A percentile compares a stretch with the other conserved stretches of the same genome.
Evolutionary conservation across 2,113 vertebrate genomes (phyloP).

Genomic region (Saguinus midas): DNA sequence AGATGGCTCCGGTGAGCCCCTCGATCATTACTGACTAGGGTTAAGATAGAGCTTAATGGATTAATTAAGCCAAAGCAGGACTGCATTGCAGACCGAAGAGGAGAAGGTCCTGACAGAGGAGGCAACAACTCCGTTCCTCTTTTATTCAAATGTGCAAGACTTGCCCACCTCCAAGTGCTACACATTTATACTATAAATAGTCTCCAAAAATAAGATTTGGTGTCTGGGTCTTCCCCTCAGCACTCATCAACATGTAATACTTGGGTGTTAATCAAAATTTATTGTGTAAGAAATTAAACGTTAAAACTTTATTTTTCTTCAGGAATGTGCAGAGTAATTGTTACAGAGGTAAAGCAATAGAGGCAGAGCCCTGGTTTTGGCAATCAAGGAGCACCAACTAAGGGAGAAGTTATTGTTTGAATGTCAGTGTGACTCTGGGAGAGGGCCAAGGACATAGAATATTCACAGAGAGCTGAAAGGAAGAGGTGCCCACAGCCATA

Average conservation of each 20-base stretch:
- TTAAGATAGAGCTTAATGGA: slow-evolving; percentile 77
- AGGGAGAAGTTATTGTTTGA: slow-evolving; percentile 3
- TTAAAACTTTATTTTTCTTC: slow-evolving; percentile 15
- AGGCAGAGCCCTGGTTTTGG: background rate
- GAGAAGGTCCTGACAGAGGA: slow-evolving; percentile 49
- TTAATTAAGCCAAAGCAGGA: slow-evolving; percentile 65
- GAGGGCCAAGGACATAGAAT: slow-evolving; percentile 40
- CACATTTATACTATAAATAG: background rate
- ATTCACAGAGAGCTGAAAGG: slow-evolving; percentile 45
- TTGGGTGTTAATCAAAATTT: slow-evolving; percentile 38
- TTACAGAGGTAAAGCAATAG: background rate
- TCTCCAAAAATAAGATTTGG: slow-evolving; percentile 49
- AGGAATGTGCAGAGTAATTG: background rate
- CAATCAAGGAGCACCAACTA: background rate
- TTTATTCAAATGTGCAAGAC: background rate
- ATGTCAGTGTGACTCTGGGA: slow-evolving; percentile 34
- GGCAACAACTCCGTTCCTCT: slow-evolving; percentile 33
- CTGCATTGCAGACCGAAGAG: slow-evolving; percentile 61
- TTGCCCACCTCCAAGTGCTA: background rate
- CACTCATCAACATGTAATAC: slow-evolving; percentile 41
- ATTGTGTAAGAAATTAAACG: slow-evolving; percentile 52
- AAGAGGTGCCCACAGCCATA: slow-evolving; percentile 65
- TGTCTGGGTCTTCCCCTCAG: slow-evolving; percentile 33
- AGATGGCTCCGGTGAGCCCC: slow-evolving; percentile 77
- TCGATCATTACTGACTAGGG: slow-evolving; percentile 76